Evolutionary conservation across 1,140 invertebrate genomes (phyloP).

Genomic region (Spodoptera litura): DNA sequence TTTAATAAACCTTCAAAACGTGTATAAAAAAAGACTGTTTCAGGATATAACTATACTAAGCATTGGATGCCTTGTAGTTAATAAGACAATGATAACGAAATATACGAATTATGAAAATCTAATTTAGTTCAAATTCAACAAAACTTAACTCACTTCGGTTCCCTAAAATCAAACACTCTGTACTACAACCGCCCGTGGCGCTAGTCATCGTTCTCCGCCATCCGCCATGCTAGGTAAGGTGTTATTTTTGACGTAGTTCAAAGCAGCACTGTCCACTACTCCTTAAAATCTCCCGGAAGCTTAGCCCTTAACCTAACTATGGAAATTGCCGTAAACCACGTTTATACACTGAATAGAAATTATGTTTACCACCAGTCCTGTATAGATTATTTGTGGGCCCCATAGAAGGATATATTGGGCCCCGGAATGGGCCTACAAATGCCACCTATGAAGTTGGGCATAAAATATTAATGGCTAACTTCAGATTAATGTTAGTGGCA

Average conservation of each 20-base stretch:
- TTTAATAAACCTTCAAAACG: too few relatives aligned
- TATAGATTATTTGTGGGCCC: background rate
- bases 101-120: too few relatives aligned
- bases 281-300: conserved; percentile 15
- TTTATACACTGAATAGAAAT: conserved; percentile 1
- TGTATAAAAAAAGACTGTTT: too few relatives aligned
- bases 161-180: background rate
- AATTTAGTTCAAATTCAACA: too few relatives aligned
- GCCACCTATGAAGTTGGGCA: conserved; percentile 12
- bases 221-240: conserved; percentile 37
- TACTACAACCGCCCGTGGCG: conserved; percentile 28
- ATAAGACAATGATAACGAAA: too few relatives aligned
- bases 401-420: too few relatives aligned
- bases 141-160: too few relatives aligned
- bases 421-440: background rate
- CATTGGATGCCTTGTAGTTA: too few relatives aligned
- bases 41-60: too few relatives aligned
- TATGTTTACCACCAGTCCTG: background rate
- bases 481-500: background rate
- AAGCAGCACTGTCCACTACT: conserved; percentile 2
- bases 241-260: conserved; percentile 42
- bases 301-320: background rate
- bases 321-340: background rate
- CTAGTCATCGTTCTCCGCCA: conserved; percentile 39
- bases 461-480: background rate